Base-by-base conservation (phyloP, 2,113 vertebrate species). In the Loxodonta africana region DNA sequence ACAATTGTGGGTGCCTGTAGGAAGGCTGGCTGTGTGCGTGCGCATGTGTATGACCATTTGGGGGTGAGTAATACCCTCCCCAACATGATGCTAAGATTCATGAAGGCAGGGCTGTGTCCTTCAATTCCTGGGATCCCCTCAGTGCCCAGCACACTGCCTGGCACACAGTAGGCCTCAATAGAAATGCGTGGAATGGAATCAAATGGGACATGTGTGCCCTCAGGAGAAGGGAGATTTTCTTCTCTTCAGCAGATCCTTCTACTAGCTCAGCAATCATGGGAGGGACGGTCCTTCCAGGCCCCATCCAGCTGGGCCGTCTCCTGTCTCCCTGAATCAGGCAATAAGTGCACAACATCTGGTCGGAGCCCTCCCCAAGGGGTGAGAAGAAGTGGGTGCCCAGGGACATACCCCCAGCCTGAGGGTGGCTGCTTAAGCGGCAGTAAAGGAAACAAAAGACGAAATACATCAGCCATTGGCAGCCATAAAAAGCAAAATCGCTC, bases 401-500 rank as follows among this genome's bases (percentile, higher is more conserved):
- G 85, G 98, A 95, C 95, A 81, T 73, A 88, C 60, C 94, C 95
- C 92, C 94, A 95, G 92, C 71, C 95, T 17, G 88, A 98, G 95
- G 96, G 83, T 67, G 65, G 78, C 87, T 97, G 92, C 96, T 96
- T 98, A 97, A 97, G 97, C 89, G 6, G 95, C 97, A 98, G 96
- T 97, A 97, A 98, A 97, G 88, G 97, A 97, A 98, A 98, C 98
- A 98, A 98, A 98, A 97, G 98, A 97, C 97, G 97, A 97, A 98
- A 98, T 98, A 92, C 95, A 97, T 98, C 97, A 98, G 84, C 94
- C 97, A 96, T 94, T 95, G 97, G 96, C 97, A 97, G 95, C 96
- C 41, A 71, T 97, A 97, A 97, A 98, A 97, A 94, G 96, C 92
- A 95, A 97, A 98, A 97, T 97, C 83, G 51, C 97, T 97, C 97